Evolutionary conservation across 2,113 vertebrate genomes (phyloP), one percentile per base, ranked within the genome.

Genomic region (Loxodonta africana): DNA sequence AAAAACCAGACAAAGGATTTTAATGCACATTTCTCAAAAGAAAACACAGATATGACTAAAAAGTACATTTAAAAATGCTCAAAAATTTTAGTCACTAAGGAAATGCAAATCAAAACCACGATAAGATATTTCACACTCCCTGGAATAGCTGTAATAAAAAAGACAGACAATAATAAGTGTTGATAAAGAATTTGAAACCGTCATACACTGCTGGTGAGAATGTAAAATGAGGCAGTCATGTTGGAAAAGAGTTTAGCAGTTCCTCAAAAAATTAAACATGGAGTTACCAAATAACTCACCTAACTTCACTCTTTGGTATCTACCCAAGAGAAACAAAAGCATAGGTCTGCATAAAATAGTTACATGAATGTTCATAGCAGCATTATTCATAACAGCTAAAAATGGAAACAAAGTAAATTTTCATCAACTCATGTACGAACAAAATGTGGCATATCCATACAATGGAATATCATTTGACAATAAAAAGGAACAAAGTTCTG

Each of bases 41-140:
- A 57, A 57, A 14, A 57, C 53, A 57, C 11, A 57, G 46, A 20
- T 60, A 69, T 26, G 67, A 26, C 28, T 20, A 78, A 87, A 11
- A 78, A 87, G 48, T 62, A 87, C 37, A 80, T 26, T n/a, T 57
- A 80, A 84, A 93, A 20, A 87, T 93, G 48, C 3, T 69, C 48
- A 62, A 37, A 48, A 81, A 71, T 37, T 71, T 60, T 87, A 80
- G 17, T 87, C 37, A 69, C 26, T 28, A 53, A 5, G 51, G 71
- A 21, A 85, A 65, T 78, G 46, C n/a, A 57, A 85, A 92, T 85
- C 33, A 85, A 86, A 86, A 65, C 26, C 60, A 69, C 73, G 86
- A 18, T 26, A n/a, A 85, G 25, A 85, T n/a, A 65, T 73, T 33
- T 77, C 62, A 85, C 26, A 67, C 33, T 30, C n/a, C 51, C 71